Percentiles rank a stretch among this genome's conserved stretches.
Conservation (phyloP, 2,797 vertebrate species). For the Natrix natrix region DNA sequence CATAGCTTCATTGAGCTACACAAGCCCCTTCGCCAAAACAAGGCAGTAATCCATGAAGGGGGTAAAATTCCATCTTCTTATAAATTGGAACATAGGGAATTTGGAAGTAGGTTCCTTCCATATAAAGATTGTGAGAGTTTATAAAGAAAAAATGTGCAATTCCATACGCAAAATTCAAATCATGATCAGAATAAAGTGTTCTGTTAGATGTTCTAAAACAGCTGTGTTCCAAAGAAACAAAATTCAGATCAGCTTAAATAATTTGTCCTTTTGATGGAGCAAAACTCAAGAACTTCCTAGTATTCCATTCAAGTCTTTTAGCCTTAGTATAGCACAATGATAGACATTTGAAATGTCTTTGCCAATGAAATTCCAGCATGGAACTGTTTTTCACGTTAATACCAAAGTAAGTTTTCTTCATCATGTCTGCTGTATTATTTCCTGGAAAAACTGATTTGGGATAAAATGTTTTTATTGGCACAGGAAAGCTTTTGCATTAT, state of each 20-base stretch:
- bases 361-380: neutral
- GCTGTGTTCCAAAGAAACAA: neutral
- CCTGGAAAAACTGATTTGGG: neutral
- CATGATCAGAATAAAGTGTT: neutral
- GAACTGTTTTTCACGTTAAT: neutral
- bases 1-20: too few species aligned
- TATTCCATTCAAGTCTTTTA: neutral
- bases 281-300: neutral
- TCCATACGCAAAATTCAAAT: neutral
- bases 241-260: neutral
- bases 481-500: neutral
- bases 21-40: too few species aligned
- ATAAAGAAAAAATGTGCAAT: neutral
- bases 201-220: neutral
- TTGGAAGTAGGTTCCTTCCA: neutral
- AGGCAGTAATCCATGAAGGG: too few species aligned
- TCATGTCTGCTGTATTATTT: neutral
- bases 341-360: neutral
- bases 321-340: neutral
- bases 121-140: neutral
- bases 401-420: neutral
- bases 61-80: neutral
- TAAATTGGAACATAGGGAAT: neutral
- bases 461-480: neutral
- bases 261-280: neutral